Evolutionary conservation across 2,797 vertebrate species (phyloP), one percentile per base, ranked within the genome.

Genomic region (Salmo trutta): DNA sequence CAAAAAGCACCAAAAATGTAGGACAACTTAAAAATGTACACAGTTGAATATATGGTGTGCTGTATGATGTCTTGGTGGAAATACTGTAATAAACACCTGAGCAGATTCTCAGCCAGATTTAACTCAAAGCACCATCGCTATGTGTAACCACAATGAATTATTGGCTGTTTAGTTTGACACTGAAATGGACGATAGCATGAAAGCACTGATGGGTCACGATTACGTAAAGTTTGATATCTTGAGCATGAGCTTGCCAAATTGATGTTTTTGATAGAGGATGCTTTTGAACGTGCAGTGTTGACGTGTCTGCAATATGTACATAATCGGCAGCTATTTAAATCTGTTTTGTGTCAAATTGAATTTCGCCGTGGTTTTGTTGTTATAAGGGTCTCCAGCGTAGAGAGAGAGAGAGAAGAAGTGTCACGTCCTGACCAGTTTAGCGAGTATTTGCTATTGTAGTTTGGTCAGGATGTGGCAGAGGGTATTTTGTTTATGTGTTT

Each of bases 391-490:
- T 84, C 76, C 82, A 81, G 79, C 71, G 73, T 78, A 82, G 77
- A 83, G 77, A 76, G 77, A 24, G 82, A 90, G 91, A 90, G 90
- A 91, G 88, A 91, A 91, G 36, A 12, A 47, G 8, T 24, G 24
- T 24, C 24, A 24, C 24, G 24, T 24, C 24, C 24, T 24, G 24
- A 24, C 24, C 24, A 24, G 24, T 24, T 24, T 24, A 24, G 24
- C 0, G 24, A 24, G 24, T 24, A 24, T 24, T 24, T 24, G 24
- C 24, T 24, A 24, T 24, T 24, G 24, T 24, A 24, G 24, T 24
- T 24, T 24, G 24, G 24, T 24, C 24, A 24, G 24, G 24, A 24
- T 24, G 24, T 24, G 24, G 24, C 24, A 24, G 24, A 24, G 24
- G 24, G 24, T 24, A 24, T 24, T 24, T 24, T 24, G 24, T 24